Conservation (phyloP, 2,797 vertebrate genomes). For the Hephaestus fuliginosus region DNA sequence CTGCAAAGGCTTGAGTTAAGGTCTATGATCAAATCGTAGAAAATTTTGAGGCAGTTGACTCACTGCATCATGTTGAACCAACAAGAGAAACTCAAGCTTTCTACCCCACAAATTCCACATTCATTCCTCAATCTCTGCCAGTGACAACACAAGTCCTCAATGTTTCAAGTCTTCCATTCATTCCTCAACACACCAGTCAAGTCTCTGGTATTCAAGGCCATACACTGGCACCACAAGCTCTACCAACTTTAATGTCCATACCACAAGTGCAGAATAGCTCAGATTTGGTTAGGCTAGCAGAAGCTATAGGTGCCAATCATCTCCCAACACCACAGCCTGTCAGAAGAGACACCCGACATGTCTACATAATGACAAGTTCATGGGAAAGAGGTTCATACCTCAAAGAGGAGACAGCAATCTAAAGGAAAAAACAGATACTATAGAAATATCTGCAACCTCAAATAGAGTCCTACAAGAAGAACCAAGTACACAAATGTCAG, state of each 20-base stretch:
- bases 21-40: background rate
- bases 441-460: background rate
- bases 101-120: background rate
- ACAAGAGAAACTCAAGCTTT: background rate
- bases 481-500: background rate
- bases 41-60: background rate
- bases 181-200: background rate
- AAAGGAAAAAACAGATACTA: background rate
- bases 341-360: slow-evolving; percentile 37
- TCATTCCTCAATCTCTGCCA: slow-evolving; percentile 2
- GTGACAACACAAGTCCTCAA: background rate
- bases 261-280: slow-evolving; percentile 1
- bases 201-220: background rate
- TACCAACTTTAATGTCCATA: background rate
- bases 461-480: slow-evolving; percentile 21
- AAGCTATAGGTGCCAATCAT: slow-evolving; percentile 29
- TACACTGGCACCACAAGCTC: background rate
- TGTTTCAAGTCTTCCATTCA: background rate
- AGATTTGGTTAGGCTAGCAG: slow-evolving; percentile 29
- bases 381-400: background rate
- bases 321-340: slow-evolving; percentile 43
- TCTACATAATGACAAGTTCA: slow-evolving; percentile 23
- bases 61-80: background rate
- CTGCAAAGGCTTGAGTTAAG: background rate
- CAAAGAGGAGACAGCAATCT: background rate